Percentiles rank a stretch among this genome's conserved stretches.
Evolutionary conservation across 2,113 vertebrate genomes (phyloP).

Genomic region (Rhinogobius similis): DNA sequence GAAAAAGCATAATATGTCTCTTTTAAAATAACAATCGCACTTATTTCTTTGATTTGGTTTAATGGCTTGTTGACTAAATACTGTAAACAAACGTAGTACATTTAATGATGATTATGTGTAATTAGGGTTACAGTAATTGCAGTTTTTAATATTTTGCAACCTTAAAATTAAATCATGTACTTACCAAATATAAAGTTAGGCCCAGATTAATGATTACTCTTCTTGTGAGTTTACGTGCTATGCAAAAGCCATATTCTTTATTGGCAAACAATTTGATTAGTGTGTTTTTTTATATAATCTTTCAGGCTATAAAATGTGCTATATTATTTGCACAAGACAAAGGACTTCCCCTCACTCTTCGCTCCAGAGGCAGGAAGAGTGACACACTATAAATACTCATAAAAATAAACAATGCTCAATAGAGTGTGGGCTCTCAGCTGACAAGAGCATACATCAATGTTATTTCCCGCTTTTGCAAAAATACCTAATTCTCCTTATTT

Average conservation of each 20-base stretch:
- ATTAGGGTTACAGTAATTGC: neutral
- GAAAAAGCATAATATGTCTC: too few relatives aligned
- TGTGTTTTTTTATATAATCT: neutral
- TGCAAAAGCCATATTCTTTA: neutral
- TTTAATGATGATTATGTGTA: neutral
- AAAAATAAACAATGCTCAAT: constrained; percentile 65
- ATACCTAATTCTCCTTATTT: constrained; percentile 78
- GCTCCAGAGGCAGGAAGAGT: constrained; percentile 48
- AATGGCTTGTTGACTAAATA: neutral
- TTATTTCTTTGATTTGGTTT: neutral
- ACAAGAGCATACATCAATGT: constrained; percentile 74
- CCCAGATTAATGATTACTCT: neutral
- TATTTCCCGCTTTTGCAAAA: constrained; percentile 76
- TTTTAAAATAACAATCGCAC: neutral
- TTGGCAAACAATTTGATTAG: neutral
- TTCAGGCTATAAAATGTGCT: constrained; percentile 3
- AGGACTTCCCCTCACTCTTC: constrained; percentile 30
- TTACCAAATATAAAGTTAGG: too few relatives aligned
- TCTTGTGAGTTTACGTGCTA: neutral
- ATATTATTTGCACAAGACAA: constrained; percentile 14
- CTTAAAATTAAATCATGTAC: neutral
- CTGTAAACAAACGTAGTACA: too few relatives aligned
- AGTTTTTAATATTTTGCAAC: neutral
- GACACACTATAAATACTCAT: constrained; percentile 52
- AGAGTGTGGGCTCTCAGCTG: constrained; percentile 50